phyloP scores from a whole-genome alignment of 2,888 invertebrate species.

The Heliconius aoede region DNA sequence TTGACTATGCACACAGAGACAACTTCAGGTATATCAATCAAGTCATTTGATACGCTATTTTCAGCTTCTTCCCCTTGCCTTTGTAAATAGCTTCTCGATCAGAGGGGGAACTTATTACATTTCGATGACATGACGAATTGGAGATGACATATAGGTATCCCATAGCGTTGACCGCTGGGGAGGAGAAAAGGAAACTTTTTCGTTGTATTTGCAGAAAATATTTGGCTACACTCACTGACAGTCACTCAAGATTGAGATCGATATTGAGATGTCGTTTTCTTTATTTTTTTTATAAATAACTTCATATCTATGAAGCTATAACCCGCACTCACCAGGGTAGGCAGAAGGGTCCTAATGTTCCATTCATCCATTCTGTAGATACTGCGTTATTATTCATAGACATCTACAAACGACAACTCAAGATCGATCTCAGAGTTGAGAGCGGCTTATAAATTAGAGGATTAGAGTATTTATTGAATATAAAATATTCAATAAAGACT shows the following conservation, averaged over 20 bases:
- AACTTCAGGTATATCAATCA: constrained; percentile 54
- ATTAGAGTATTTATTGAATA: no score
- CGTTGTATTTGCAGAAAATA: constrained; percentile 1
- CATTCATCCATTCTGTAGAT: no score
- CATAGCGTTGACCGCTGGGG: constrained; percentile 60
- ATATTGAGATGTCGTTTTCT: no score
- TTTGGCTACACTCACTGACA: neutral
- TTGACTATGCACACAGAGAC: constrained; percentile 47
- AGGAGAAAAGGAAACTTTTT: constrained; percentile 25
- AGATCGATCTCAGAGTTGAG: no score
- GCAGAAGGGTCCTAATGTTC: no score
- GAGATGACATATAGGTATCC: constrained; percentile 64
- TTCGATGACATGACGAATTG: constrained; percentile 81
- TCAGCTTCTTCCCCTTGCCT: constrained; percentile 64
- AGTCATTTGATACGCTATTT: constrained; percentile 59
- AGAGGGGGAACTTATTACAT: constrained; percentile 77
- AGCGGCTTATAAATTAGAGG: no score
- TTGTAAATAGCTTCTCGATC: constrained; percentile 77
- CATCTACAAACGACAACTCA: no score
- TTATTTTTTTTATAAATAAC: no score
- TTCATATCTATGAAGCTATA: no score
- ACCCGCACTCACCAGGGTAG: no score
- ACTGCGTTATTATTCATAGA: no score
- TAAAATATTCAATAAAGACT: neutral
- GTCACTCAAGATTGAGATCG: no score